Evolutionary conservation across 2,113 vertebrate species (phyloP), one percentile per base, ranked within the genome.

Genomic region (Vidua macroura): DNA sequence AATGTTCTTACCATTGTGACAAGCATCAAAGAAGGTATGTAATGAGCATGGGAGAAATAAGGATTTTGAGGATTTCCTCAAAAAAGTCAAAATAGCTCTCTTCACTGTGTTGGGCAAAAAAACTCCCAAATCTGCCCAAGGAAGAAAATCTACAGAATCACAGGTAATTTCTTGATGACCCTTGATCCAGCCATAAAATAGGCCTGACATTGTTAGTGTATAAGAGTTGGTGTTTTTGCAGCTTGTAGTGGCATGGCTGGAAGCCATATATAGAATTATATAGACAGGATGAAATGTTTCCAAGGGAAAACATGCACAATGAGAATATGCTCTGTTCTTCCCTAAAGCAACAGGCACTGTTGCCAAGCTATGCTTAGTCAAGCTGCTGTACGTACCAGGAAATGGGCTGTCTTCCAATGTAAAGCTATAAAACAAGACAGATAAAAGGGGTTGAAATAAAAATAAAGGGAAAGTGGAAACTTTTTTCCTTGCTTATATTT

Each of bases 301-400:
- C 91, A 94, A 97, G 89, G 79, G 88, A 96, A 97, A 97, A 96
- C 96, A 96, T 66, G 83, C 86, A 96, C 95, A 95, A 92, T 93
- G 94, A 96, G 95, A 96, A 95, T 90, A 89, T 91, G 88, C 89
- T 96, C 92, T 95, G 85, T 91, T 96, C 94, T 93, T 79, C 95
- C 96, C 93, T 93, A 96, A 95, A 96, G 86, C 94, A 96, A 96
- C 89, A 97, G 91, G 67, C 88, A 53, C 86, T 66, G 75, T 75
- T 96, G 96, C 96, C 96, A 97, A 96, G 92, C 94, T 85, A 76
- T 92, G 93, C 87, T 96, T 79, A 88, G 84, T 93, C 92, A 96
- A 93, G 94, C 92, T 96, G 94, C 93, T 95, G 83, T 93, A 96
- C 1, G 83, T 95, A 96, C 94, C 93, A 95, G 93, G 96, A 96